A percentile compares a stretch with the other conserved stretches of the same genome.
Evolutionary conservation across 2,888 invertebrate genomes (phyloP).

Genomic region (Bimastos eiseni): DNA sequence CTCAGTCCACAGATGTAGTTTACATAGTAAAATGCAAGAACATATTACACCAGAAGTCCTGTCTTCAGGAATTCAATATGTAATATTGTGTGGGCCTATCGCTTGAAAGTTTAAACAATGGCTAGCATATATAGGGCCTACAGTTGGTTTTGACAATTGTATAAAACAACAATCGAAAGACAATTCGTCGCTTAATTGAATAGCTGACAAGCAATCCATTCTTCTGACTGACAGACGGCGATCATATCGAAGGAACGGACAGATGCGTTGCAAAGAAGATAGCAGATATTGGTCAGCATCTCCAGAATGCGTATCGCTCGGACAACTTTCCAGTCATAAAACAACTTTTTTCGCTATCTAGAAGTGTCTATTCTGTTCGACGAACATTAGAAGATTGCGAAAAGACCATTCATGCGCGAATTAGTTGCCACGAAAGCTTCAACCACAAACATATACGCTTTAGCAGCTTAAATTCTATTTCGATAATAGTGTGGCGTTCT

Average conservation of each 20-base stretch:
- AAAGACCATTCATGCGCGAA: not conserved
- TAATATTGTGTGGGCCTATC: no score
- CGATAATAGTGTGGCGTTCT: no score
- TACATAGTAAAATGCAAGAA: no score
- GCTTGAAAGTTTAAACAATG: not conserved
- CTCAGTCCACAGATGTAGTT: no score
- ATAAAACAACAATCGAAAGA: not conserved
- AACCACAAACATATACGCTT: no score
- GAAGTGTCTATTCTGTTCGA: not conserved
- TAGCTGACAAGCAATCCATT: slow-evolving; percentile 2
- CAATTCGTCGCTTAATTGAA: slow-evolving; percentile 9
- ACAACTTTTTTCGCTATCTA: not conserved
- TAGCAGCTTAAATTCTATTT: no score
- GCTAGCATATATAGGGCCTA: not conserved
- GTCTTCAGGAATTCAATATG: not conserved
- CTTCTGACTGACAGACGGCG: slow-evolving; percentile 15
- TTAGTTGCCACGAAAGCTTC: no score
- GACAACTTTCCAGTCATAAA: not conserved
- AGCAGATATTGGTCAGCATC: not conserved
- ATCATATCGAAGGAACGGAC: slow-evolving; percentile 13
- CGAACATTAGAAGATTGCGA: not conserved
- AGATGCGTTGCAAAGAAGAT: not conserved
- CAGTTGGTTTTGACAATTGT: not conserved
- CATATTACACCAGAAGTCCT: not conserved
- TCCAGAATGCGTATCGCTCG: not conserved